Percentiles rank a stretch among this genome's conserved stretches.
phyloP scores from a whole-genome alignment of 2,113 vertebrate species.

The Crotalus helleri region DNA sequence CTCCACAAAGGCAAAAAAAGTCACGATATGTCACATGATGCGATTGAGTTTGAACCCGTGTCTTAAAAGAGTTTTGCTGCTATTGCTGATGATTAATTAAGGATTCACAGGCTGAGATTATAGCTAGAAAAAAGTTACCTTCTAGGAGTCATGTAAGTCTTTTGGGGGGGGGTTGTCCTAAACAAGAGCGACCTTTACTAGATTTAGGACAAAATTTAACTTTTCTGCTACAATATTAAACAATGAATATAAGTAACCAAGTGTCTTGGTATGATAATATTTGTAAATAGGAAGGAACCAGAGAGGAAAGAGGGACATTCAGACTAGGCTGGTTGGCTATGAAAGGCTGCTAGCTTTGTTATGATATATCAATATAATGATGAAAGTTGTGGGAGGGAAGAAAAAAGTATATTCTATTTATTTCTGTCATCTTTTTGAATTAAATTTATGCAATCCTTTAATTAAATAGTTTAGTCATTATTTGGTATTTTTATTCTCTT shows the following conservation, averaged over 20 bases:
- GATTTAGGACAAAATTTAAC: background rate
- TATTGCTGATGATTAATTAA: background rate
- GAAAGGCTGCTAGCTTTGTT: background rate
- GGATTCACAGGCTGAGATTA: background rate
- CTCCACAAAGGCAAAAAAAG: no score
- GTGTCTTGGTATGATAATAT: background rate
- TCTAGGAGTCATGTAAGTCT: background rate
- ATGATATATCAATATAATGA: background rate
- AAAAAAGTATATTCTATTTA: background rate
- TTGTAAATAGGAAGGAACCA: background rate
- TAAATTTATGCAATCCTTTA: background rate
- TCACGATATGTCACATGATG: no score
- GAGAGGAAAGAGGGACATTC: background rate
- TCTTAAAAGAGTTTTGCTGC: background rate
- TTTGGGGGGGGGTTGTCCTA: background rate
- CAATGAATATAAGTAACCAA: background rate
- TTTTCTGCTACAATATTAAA: background rate
- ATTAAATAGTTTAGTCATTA: background rate
- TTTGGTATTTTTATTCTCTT: background rate
- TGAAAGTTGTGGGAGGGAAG: background rate
- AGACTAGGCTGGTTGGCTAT: background rate
- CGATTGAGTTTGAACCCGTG: no score
- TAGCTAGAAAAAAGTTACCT: background rate
- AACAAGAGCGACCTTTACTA: background rate
- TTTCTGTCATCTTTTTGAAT: background rate